Conservation (phyloP, 2,888 invertebrate species). For the Clistopyga incitator region DNA sequence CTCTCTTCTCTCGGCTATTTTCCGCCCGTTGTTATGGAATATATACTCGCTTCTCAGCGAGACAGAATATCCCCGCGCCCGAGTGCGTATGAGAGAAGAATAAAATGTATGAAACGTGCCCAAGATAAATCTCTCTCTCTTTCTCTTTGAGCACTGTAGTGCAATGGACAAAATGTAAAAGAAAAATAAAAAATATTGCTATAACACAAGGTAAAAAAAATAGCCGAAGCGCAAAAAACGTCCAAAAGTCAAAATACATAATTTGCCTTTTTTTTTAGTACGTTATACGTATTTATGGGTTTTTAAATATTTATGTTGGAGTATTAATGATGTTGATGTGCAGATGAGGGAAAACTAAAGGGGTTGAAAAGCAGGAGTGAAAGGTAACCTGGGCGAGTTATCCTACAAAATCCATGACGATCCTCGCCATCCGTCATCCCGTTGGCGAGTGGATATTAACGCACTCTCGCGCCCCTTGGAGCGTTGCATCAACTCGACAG, state of each 20-base stretch:
- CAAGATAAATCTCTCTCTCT: conserved; percentile 13
- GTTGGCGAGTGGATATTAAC: conserved; percentile 64
- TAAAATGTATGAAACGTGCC: conserved; percentile 19
- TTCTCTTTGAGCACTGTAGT: background rate
- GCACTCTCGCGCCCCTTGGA: conserved; percentile 56
- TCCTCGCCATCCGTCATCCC: conserved; percentile 57
- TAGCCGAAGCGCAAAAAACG: too few relatives aligned
- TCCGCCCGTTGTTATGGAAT: conserved; percentile 73
- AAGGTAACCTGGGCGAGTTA: conserved; percentile 14
- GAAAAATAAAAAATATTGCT: conserved; percentile 8
- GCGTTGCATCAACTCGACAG: conserved; percentile 44
- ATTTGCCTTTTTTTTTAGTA: too few relatives aligned
- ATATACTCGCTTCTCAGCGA: background rate
- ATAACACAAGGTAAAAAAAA: too few relatives aligned
- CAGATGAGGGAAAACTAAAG: conserved; percentile 71
- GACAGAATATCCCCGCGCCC: background rate
- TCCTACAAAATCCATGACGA: conserved; percentile 58
- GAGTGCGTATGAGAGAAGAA: background rate
- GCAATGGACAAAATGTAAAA: background rate
- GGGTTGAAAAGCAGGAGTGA: conserved; percentile 21
- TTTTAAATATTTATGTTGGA: too few relatives aligned
- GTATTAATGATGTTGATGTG: conserved; percentile 64
- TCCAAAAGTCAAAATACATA: too few relatives aligned
- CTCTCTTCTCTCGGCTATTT: conserved; percentile 68
- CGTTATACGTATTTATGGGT: too few relatives aligned